A percentile compares a stretch with the other conserved stretches of the same genome.
These are phyloP conservation scores for Eptatretus atami DNA, from an alignment of 2,797 vertebrate species.

Conservation along the genomic window DNA sequence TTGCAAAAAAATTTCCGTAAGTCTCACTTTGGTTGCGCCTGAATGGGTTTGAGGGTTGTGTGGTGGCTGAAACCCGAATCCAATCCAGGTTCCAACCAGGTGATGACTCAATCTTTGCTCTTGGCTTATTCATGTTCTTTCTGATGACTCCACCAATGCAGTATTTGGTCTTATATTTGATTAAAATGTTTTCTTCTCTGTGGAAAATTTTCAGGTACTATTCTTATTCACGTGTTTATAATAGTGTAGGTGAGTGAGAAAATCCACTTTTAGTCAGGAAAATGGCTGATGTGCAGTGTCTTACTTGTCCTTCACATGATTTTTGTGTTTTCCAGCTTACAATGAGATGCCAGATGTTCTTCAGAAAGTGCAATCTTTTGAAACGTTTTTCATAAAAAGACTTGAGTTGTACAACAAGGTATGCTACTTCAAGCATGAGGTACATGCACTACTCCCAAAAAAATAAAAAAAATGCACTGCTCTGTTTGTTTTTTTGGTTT, in stretches of 20 bases:
- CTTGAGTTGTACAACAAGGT: slow-evolving; percentile 85
- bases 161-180: not conserved
- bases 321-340: slow-evolving; percentile 27
- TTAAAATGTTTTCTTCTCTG: not conserved
- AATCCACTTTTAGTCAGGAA: not conserved
- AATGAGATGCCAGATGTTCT: slow-evolving; percentile 31
- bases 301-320: not conserved
- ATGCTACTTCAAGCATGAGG: slow-evolving; percentile 10
- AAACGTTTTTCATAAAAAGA: slow-evolving; percentile 38
- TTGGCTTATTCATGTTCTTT: no score
- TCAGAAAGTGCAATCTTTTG: slow-evolving; percentile 60
- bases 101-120: no score
- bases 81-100: no score
- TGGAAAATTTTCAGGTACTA: not conserved
- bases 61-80: no score
- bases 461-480: not conserved
- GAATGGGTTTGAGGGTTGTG: no score
- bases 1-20: no score
- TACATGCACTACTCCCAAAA: not conserved
- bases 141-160: no score
- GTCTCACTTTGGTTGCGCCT: no score
- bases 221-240: not conserved
- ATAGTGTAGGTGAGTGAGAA: not conserved
- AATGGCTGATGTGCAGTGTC: not conserved
- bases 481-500: not conserved